Evolutionary conservation across 2,113 vertebrate genomes (phyloP).

Genomic region (Glaucidium brasilianum): DNA sequence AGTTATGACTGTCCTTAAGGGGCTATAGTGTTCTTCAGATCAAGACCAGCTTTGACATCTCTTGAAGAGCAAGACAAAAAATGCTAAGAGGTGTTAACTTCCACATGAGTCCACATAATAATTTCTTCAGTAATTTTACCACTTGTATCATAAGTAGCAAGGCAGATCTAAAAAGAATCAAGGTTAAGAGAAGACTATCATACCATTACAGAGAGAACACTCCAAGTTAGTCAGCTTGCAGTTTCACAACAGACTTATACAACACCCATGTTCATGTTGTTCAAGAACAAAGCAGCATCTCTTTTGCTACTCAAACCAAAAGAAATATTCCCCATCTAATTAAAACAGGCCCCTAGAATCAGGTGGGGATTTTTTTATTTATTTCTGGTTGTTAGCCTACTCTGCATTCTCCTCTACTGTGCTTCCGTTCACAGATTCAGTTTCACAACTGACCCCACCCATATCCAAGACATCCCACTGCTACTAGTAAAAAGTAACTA

Average conservation of each 20-base stretch:
- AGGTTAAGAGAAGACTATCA: background rate
- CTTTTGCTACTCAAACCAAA: background rate
- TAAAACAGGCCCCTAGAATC: background rate
- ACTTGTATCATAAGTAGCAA: background rate
- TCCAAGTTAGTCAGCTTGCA: background rate
- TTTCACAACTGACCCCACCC: background rate
- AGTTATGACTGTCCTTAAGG: background rate
- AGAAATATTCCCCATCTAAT: background rate
- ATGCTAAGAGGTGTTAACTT: background rate
- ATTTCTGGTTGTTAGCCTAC: background rate
- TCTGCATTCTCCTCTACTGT: background rate
- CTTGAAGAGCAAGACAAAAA: background rate
- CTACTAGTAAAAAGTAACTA: background rate
- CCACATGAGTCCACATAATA: background rate
- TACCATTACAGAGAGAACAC: background rate
- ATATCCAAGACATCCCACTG: background rate
- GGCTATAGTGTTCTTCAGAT: fast-evolving
- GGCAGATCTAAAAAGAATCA: background rate
- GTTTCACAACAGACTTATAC: background rate
- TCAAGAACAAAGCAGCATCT: background rate
- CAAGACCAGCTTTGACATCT: background rate
- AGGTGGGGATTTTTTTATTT: fast-evolving
- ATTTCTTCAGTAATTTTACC: background rate
- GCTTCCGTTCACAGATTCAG: background rate
- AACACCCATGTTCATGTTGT: background rate